phyloP scores from a whole-genome alignment of 1,140 invertebrate genomes.

The Leucophenga varia region DNA sequence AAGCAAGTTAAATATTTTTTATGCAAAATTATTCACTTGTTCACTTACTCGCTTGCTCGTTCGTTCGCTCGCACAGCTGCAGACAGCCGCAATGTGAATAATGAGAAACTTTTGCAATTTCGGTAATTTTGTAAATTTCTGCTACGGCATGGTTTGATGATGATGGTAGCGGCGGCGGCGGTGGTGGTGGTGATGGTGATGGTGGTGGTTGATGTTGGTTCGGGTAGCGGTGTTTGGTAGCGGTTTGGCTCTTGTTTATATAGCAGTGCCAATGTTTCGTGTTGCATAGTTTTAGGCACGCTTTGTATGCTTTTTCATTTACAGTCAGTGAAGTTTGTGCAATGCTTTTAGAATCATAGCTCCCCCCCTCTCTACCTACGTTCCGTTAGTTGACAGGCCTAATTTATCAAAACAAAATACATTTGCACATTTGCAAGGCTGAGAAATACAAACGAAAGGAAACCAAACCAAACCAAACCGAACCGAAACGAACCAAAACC shows the following conservation, averaged over 20 bases:
- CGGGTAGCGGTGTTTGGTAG: too few relatives aligned
- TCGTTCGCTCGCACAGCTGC: constrained; percentile 34
- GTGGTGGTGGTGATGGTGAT: constrained; percentile 27
- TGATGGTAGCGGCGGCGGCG: constrained; percentile 15
- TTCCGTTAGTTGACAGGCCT: constrained; percentile 52
- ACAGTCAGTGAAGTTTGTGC: constrained; percentile 25
- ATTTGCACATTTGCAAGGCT: constrained; percentile 49
- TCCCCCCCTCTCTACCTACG: too few relatives aligned
- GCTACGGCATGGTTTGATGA: constrained; percentile 17
- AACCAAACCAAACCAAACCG: neutral
- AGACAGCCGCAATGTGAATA: constrained; percentile 48
- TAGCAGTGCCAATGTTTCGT: constrained; percentile 6
- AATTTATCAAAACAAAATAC: constrained; percentile 55
- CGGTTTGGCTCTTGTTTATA: constrained; percentile 12
- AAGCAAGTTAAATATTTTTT: too few relatives aligned
- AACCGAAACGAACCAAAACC: constrained; percentile 36
- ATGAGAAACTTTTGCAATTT: constrained; percentile 55
- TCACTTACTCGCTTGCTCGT: too few relatives aligned
- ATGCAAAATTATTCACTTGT: too few relatives aligned
- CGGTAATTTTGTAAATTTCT: constrained; percentile 53
- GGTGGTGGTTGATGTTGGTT: constrained; percentile 14
- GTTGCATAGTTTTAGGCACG: constrained; percentile 19
- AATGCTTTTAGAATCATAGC: too few relatives aligned
- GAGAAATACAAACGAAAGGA: constrained; percentile 35
- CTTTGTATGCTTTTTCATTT: constrained; percentile 1